These are phyloP conservation scores for Dicrurus megarhynchus DNA, from an alignment of 2,113 vertebrate genomes.

Conservation along the genomic window DNA sequence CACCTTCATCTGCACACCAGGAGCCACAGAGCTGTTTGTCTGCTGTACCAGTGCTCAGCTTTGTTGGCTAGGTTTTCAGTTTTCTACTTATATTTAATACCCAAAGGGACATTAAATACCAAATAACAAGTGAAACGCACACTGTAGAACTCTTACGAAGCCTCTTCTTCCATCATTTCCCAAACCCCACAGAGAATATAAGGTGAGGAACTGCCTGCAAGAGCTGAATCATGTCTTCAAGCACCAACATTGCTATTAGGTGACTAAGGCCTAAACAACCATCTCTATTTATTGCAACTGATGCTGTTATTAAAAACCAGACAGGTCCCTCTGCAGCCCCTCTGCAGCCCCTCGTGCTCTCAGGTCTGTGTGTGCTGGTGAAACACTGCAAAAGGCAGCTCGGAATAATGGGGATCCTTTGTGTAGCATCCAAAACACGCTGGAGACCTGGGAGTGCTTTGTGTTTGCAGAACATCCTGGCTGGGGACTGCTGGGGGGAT, in stretches of 20 bases:
- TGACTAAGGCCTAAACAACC: slow-evolving; percentile 19
- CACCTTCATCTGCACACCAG: neutral
- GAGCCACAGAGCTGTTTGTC: neutral
- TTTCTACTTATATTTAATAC: neutral
- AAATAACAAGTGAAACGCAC: neutral
- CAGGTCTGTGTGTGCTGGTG: neutral
- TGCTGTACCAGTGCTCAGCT: rapidly evolving
- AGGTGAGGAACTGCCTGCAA: neutral
- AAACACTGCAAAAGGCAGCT: neutral
- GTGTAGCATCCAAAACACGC: neutral
- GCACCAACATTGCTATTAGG: neutral
- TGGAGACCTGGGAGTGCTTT: neutral
- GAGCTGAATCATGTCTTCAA: slow-evolving; percentile 2
- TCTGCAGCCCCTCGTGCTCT: neutral
- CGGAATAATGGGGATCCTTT: neutral
- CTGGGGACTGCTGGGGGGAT: neutral
- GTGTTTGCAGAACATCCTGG: neutral
- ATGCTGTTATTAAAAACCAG: slow-evolving; percentile 13
- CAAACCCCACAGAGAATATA: neutral
- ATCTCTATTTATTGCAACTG: neutral
- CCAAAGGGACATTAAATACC: neutral
- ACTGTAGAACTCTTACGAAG: neutral
- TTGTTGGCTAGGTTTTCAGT: neutral
- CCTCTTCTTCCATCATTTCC: neutral
- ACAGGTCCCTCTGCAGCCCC: neutral